Base-by-base conservation (phyloP, 2,888 invertebrate species). In the Clusia tigrina region DNA sequence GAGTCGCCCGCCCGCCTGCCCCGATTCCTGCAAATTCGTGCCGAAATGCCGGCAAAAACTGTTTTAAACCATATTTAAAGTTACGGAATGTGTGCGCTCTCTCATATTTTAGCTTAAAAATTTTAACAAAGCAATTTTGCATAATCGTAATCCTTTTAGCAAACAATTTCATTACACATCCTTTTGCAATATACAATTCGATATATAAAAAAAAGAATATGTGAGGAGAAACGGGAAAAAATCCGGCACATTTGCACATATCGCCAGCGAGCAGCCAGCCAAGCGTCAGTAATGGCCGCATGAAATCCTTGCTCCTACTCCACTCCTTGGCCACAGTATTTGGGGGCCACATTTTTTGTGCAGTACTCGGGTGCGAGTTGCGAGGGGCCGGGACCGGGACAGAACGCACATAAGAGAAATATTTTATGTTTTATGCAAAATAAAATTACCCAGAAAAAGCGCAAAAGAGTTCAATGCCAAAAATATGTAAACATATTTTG, bases 81-180 rank as follows among this genome's bases (percentile, higher is more conserved):
- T n/a, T n/a, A n/a, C n/a, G n/a, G n/a, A n/a, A n/a, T n/a, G n/a
- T n/a, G n/a, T n/a, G n/a, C n/a, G n/a, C n/a, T n/a, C n/a, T n/a
- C n/a, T n/a, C n/a, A n/a, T n/a, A n/a, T n/a, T n/a, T n/a, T n/a
- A n/a, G n/a, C n/a, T n/a, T n/a, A n/a, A n/a, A n/a, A n/a, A n/a
- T n/a, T 51, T 18, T 58, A 37, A 38, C 17, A 32, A 53, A 25
- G 32, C 12, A n/a, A 42, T 42, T 63, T 54, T 25, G 56, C 56
- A 56, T 60, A 72, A 69, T 64, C 70, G 78, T 73, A 77, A 79
- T 77, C 71, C 77, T 72, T 77, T 76, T 77, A 75, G 70, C 66
- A 59, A 63, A 64, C 68, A 78, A 73, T 70, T 78, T 78, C 78
- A 76, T 76, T 76, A 78, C 74, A 70, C 65, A 67, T 18, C 42